phyloP scores from a whole-genome alignment of 2,797 vertebrate species.

The Myotis daubentonii region DNA sequence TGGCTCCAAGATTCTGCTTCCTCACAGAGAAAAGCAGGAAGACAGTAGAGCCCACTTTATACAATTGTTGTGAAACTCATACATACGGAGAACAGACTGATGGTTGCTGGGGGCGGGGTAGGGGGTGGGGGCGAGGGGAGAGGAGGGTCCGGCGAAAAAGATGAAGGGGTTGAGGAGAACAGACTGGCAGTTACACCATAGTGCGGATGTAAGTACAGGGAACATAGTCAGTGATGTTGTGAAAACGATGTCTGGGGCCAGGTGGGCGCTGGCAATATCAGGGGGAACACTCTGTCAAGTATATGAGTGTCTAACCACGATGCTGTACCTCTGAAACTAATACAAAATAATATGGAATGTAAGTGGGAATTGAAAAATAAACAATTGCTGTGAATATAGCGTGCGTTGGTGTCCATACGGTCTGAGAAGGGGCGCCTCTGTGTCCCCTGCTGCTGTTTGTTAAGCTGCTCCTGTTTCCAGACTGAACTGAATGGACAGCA shows the following conservation, averaged over 20 bases:
- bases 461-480: not conserved
- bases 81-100: not conserved
- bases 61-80: not conserved
- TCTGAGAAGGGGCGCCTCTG: not conserved
- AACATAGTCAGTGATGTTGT: not conserved
- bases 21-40: not conserved
- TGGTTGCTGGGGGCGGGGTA: no score
- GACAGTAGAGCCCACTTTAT: not conserved
- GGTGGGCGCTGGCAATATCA: not conserved
- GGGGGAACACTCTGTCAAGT: not conserved
- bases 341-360: not conserved
- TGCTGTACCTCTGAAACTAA: not conserved
- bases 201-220: not conserved
- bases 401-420: not conserved
- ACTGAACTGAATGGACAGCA: not conserved
- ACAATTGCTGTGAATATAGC: not conserved
- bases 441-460: fast-evolving
- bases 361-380: not conserved
- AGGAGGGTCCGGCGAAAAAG: not conserved
- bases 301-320: not conserved
- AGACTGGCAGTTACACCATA: not conserved
- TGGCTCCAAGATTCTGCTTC: not conserved
- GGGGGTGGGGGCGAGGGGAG: no score
- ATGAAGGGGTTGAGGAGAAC: not conserved
- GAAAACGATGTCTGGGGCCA: not conserved